A percentile compares a stretch with the other conserved stretches of the same genome.
Evolutionary conservation across 2,113 vertebrate species (phyloP).

Genomic region (Nannobrachium achirus): DNA sequence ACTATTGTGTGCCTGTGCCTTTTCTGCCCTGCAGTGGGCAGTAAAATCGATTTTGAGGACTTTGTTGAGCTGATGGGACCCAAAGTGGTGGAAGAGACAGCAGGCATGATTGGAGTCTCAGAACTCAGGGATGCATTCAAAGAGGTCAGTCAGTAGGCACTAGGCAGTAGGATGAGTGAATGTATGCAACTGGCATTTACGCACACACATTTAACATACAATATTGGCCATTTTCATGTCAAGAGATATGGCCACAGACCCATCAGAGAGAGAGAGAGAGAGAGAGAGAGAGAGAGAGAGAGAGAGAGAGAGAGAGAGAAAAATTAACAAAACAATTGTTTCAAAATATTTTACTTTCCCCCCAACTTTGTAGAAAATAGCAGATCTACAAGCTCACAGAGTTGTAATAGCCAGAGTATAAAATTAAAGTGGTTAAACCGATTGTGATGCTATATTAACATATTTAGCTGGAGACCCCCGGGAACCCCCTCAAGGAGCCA

Average conservation of each 20-base stretch:
- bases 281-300: too few relatives aligned
- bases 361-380: background rate
- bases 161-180: too few relatives aligned
- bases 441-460: too few relatives aligned
- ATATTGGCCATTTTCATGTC: background rate
- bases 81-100: constrained; percentile 93
- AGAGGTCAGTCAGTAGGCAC: constrained; percentile 87
- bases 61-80: constrained; percentile 92
- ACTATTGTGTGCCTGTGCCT: too few relatives aligned
- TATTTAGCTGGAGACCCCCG: too few relatives aligned
- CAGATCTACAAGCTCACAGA: background rate
- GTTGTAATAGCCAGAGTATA: too few relatives aligned
- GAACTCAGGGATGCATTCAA: constrained; percentile 86
- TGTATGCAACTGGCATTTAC: background rate
- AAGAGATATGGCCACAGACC: background rate
- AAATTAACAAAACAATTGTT: too few relatives aligned
- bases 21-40: constrained; percentile 79
- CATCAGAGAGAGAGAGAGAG: background rate
- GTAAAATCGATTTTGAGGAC: constrained; percentile 91
- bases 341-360: background rate
- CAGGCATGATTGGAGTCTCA: constrained; percentile 93
- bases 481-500: too few relatives aligned
- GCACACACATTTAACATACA: background rate
- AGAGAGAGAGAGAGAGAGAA: too few relatives aligned
- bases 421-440: too few relatives aligned